Percentiles rank a stretch among this genome's conserved stretches.
Conservation (phyloP, 2,113 vertebrate species). For the Columba janthina region DNA sequence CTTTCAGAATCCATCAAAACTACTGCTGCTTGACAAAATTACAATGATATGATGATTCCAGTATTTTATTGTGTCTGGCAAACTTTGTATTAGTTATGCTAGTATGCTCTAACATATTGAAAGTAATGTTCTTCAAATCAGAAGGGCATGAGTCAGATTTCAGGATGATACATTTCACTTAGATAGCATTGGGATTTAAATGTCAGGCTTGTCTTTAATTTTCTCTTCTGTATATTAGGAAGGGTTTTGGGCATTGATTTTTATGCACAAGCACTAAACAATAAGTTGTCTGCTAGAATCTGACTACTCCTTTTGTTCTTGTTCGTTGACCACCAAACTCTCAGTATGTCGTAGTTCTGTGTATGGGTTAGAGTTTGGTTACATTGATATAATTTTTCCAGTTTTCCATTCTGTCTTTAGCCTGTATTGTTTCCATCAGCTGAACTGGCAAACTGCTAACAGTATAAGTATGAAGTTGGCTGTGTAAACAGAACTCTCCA, state of each 20-base stretch:
- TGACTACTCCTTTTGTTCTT: background rate
- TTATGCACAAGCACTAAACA: constrained; percentile 22
- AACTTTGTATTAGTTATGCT: background rate
- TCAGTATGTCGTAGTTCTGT: background rate
- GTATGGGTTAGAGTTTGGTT: background rate
- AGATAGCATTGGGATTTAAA: constrained; percentile 46
- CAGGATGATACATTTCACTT: constrained; percentile 28
- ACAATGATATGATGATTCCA: background rate
- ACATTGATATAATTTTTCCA: background rate
- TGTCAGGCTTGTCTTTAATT: constrained; percentile 53
- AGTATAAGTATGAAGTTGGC: background rate
- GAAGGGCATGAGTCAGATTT: constrained; percentile 34
- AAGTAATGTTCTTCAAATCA: constrained; percentile 42
- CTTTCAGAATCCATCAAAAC: background rate
- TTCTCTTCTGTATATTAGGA: constrained; percentile 40
- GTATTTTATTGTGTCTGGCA: background rate
- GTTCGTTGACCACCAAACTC: background rate
- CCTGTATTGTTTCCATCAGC: background rate
- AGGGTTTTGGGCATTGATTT: constrained; percentile 24
- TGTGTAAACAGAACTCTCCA: background rate
- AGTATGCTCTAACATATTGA: constrained; percentile 7
- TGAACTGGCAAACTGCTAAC: background rate
- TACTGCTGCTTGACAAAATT: background rate
- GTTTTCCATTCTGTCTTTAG: background rate
- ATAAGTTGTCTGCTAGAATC: background rate